Evolutionary conservation across 2,113 vertebrate genomes (phyloP), one percentile per base, ranked within the genome.

Genomic region (Lethenteron reissneri): DNA sequence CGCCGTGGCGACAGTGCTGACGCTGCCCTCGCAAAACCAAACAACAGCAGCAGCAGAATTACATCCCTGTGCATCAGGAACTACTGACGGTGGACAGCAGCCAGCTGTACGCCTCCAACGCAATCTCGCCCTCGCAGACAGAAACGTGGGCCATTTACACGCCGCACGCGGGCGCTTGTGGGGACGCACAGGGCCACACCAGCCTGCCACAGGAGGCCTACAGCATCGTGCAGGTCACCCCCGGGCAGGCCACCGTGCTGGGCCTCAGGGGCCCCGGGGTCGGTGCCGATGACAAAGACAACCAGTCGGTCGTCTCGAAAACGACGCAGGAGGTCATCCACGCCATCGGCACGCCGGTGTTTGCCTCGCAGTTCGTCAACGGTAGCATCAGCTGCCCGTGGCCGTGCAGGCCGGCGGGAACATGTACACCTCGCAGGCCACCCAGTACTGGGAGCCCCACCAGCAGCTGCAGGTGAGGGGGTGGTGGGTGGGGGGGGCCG

Each of bases 141-240:
- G 94, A 99, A 81, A 99, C 94, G 25, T 99, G 94, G 94, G 95
- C 94, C 82, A 97, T 99, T 82, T 92, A 92, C 2, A 91, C 97
- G 79, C 97, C 97, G 78, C 94, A 90, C 2, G 84, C 88, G 73
- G 84, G n/a, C 25, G 64, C 85, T 14, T 83, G 86, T 73, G 83
- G 85, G 74, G 86, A 88, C 76, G 86, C 90, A 80, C 91, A 95
- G 76, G 92, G 89, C 74, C 94, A 97, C 81, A 96, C 97, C 9
- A 85, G 92, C 76, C 94, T 99, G 82, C 90, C 92, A 72, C 94
- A 95, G 81, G 94, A 99, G 81, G 87, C 91, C 74, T 97, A 96
- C 79, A 89, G 85, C 3, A 83, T 90, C 3, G 85, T 97, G 79
- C 94, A 99, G 0, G 86, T 96, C 74, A 83, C 85, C 4, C n/a